A percentile compares a stretch with the other conserved stretches of the same genome.
Conservation (phyloP, 2,797 vertebrate species). For the Mus caroli region DNA sequence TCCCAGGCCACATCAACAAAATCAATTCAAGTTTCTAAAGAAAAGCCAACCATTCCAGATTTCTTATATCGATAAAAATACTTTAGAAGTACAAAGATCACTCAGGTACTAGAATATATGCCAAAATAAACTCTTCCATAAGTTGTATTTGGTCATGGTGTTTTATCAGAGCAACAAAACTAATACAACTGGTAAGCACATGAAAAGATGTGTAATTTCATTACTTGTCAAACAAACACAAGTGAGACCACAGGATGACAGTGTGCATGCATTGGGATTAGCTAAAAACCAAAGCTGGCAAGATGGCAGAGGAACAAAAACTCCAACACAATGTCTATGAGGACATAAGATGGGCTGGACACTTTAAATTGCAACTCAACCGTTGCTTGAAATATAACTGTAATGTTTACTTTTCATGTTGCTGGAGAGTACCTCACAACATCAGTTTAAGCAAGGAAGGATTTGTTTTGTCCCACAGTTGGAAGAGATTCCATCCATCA, state of each 20-base stretch:
- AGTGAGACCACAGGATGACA: not conserved
- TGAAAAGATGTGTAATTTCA: not conserved
- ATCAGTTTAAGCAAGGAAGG: not conserved
- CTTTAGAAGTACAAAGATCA: not conserved
- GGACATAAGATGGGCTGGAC: not conserved
- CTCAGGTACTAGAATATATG: not conserved
- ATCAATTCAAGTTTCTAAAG: not conserved
- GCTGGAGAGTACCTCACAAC: not conserved
- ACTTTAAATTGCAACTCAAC: slow-evolving; percentile 12
- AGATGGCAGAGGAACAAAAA: not conserved
- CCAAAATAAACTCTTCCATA: not conserved
- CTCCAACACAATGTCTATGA: not conserved
- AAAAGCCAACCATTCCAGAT: not conserved
- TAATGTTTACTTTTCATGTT: not conserved
- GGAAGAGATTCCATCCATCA: not conserved
- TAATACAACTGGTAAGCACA: not conserved
- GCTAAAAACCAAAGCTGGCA: not conserved
- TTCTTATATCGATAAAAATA: not conserved
- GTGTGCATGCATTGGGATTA: not conserved
- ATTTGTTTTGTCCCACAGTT: not conserved
- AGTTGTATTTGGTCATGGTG: not conserved
- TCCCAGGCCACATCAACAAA: not conserved
- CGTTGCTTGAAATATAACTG: not conserved
- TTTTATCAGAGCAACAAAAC: not conserved
- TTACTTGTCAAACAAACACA: not conserved